Conservation (phyloP, 2,888 invertebrate genomes). For the Spilarctia lutea region DNA sequence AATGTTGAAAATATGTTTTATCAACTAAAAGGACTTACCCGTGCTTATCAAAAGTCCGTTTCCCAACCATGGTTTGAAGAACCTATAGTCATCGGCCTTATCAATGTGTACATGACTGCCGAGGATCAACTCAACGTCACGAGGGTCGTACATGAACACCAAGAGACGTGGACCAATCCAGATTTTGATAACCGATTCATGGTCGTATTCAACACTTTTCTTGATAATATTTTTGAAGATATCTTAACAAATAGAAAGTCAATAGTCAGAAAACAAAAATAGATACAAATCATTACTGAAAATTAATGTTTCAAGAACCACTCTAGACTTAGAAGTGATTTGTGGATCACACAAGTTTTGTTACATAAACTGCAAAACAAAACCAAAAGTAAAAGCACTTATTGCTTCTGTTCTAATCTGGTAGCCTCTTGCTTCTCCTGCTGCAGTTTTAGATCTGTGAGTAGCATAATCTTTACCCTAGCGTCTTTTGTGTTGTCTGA, state of each 20-base stretch:
- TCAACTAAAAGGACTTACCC: conserved; percentile 77
- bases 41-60: conserved; percentile 93
- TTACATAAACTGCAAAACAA: too few species aligned
- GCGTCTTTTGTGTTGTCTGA: too few species aligned
- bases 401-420: background rate
- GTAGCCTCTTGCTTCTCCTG: background rate
- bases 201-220: conserved; percentile 85
- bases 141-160: conserved; percentile 91
- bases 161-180: conserved; percentile 93
- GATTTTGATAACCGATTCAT: conserved; percentile 86
- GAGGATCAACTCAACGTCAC: conserved; percentile 92
- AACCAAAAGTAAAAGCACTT: background rate
- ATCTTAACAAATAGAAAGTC: conserved; percentile 73
- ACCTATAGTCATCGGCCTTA: conserved; percentile 92
- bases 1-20: background rate
- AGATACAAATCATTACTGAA: background rate
- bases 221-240: conserved; percentile 89
- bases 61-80: conserved; percentile 95
- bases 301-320: background rate
- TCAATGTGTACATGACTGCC: conserved; percentile 93
- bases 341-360: too few species aligned
- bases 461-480: background rate
- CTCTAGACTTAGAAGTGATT: too few species aligned
- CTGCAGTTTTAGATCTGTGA: background rate
- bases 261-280: background rate